Evolutionary conservation across 2,888 invertebrate species (phyloP).

Genomic region (Agrotis ipsilon): DNA sequence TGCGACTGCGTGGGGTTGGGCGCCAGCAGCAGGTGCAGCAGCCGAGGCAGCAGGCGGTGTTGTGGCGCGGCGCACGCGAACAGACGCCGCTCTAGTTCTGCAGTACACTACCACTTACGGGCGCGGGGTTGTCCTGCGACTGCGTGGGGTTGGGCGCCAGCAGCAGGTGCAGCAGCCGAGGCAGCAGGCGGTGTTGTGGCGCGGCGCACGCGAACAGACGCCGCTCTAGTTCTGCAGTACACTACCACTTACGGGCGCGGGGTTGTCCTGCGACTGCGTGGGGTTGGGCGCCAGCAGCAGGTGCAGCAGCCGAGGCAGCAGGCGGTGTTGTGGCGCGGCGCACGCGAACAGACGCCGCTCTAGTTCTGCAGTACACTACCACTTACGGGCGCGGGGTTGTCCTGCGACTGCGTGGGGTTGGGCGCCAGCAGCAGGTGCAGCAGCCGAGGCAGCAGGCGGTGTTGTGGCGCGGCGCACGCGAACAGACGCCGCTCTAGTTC

Average conservation of each 20-base stretch:
- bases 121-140: conserved; percentile 24
- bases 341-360: conserved; percentile 78
- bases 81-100: conserved; percentile 70
- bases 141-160: conserved; percentile 63
- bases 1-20: conserved; percentile 51
- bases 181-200: conserved; percentile 87
- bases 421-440: conserved; percentile 81
- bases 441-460: conserved; percentile 84
- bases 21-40: conserved; percentile 80
- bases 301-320: conserved; percentile 83
- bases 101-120: conserved; percentile 35
- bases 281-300: conserved; percentile 74
- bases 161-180: conserved; percentile 82
- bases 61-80: too few relatives aligned
- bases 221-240: conserved; percentile 6
- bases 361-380: conserved; percentile 9
- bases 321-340: conserved; percentile 85
- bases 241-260: conserved; percentile 43
- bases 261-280: conserved; percentile 31
- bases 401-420: conserved; percentile 45
- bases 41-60: too few relatives aligned
- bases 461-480: conserved; percentile 84
- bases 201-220: conserved; percentile 79
- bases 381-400: conserved; percentile 47
- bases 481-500: conserved; percentile 80